These are phyloP conservation scores for Scaptomyza polygonia DNA, from an alignment of 2,888 invertebrate species.

Conservation along the genomic window DNA sequence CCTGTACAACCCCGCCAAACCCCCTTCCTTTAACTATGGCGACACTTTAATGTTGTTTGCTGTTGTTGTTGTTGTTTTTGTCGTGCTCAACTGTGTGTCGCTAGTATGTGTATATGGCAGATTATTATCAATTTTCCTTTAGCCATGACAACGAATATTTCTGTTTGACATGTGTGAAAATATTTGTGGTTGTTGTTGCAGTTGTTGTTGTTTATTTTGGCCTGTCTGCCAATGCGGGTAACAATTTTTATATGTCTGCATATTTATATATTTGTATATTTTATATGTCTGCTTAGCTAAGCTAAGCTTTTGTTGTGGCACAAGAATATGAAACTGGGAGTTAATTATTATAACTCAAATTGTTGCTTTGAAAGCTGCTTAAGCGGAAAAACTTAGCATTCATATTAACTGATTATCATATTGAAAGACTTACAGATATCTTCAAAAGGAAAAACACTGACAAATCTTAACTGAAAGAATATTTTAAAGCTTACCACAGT, in stretches of 20 bases:
- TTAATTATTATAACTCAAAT: slow-evolving; percentile 6
- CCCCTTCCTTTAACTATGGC: slow-evolving; percentile 40
- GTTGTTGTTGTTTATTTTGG: slow-evolving; percentile 22
- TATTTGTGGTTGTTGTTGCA: slow-evolving; percentile 50
- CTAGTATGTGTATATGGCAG: slow-evolving; percentile 60
- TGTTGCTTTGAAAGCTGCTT: background rate
- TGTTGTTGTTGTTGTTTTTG: slow-evolving; percentile 29
- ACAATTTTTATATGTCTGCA: slow-evolving; percentile 18
- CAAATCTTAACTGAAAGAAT: too few species aligned
- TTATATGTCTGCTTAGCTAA: background rate
- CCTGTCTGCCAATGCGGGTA: slow-evolving; percentile 49
- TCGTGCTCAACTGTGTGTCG: slow-evolving; percentile 55
- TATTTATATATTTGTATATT: background rate
- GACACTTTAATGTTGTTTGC: slow-evolving; percentile 34
- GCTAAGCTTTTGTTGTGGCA: slow-evolving; percentile 17
- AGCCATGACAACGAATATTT: slow-evolving; percentile 76
- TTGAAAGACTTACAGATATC: too few species aligned
- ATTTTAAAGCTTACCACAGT: background rate
- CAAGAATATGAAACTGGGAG: slow-evolving; percentile 5
- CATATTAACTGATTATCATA: background rate
- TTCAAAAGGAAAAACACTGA: too few species aligned
- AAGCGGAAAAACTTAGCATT: too few species aligned
- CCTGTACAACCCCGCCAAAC: slow-evolving; percentile 11
- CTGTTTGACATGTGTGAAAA: slow-evolving; percentile 72
- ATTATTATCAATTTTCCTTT: slow-evolving; percentile 72